These are phyloP conservation scores for Halichoeres trimaculatus DNA, from an alignment of 2,113 vertebrate species.

Conservation along the genomic window DNA sequence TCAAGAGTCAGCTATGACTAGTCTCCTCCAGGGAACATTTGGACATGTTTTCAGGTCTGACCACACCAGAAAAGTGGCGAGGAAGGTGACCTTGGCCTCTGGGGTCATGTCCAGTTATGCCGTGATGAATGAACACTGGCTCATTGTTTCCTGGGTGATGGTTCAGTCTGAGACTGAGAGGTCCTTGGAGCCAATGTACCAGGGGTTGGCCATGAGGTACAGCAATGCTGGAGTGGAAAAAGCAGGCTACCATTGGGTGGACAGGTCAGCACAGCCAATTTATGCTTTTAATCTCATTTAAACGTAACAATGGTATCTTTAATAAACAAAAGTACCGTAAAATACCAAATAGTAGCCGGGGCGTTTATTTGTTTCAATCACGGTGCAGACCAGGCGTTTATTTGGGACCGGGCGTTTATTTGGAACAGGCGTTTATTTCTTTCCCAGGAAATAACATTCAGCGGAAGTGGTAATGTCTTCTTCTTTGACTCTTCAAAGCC, in stretches of 20 bases:
- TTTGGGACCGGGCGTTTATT: no score
- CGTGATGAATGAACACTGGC: neutral
- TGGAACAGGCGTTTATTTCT: no score
- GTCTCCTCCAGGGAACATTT: neutral
- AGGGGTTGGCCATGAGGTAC: neutral
- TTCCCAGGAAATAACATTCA: no score
- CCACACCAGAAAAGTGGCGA: neutral
- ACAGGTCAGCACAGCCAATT: neutral
- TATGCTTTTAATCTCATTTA: no score
- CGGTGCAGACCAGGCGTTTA: no score
- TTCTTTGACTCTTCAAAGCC: no score
- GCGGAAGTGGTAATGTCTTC: no score
- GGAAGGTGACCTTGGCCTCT: conserved; percentile 2
- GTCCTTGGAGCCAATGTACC: neutral
- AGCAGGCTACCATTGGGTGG: neutral
- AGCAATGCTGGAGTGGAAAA: neutral
- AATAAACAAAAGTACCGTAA: no score
- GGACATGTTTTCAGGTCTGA: conserved; percentile 7
- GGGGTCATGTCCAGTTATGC: neutral
- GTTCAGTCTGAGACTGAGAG: neutral
- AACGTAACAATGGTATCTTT: no score
- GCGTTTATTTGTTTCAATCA: no score
- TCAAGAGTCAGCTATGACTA: neutral
- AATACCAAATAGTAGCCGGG: no score
- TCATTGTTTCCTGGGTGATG: neutral